Evolutionary conservation across 2,113 vertebrate species (phyloP).

Genomic region (Haemorhous mexicanus): DNA sequence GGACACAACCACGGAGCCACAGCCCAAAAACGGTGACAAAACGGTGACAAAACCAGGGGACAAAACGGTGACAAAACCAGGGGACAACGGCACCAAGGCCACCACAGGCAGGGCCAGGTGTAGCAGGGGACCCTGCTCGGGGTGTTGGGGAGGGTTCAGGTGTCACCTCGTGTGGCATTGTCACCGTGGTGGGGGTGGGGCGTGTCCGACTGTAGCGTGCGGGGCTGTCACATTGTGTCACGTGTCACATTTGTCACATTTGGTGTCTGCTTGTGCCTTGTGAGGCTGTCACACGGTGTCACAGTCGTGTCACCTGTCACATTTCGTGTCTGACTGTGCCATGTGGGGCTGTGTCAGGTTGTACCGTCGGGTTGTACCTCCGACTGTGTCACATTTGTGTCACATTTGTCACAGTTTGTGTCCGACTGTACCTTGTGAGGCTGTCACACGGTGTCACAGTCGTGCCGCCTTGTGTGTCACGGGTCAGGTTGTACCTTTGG

Average conservation of each 20-base stretch:
- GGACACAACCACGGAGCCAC: background rate
- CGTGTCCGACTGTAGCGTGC: background rate
- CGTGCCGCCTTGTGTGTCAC: no score
- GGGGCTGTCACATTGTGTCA: background rate
- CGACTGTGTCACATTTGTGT: background rate
- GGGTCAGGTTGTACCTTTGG: no score
- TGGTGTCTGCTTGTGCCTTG: no score
- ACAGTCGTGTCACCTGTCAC: no score
- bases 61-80: background rate
- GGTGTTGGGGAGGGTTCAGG: background rate
- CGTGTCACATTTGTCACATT: no score
- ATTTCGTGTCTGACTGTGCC: background rate
- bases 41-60: background rate
- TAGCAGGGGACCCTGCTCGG: no score
- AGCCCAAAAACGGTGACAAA: background rate
- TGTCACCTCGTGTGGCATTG: background rate
- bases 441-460: no score
- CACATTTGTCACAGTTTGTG: background rate
- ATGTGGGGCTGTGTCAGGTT: no score
- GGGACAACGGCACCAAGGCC: no score
- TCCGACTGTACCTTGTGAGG: no score
- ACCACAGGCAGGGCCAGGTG: background rate
- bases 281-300: background rate
- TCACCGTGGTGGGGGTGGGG: background rate
- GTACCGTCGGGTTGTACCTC: background rate